Percentiles rank a stretch among this genome's conserved stretches.
phyloP scores from a whole-genome alignment of 2,888 invertebrate genomes.

The Agrilus cyanescens region DNA sequence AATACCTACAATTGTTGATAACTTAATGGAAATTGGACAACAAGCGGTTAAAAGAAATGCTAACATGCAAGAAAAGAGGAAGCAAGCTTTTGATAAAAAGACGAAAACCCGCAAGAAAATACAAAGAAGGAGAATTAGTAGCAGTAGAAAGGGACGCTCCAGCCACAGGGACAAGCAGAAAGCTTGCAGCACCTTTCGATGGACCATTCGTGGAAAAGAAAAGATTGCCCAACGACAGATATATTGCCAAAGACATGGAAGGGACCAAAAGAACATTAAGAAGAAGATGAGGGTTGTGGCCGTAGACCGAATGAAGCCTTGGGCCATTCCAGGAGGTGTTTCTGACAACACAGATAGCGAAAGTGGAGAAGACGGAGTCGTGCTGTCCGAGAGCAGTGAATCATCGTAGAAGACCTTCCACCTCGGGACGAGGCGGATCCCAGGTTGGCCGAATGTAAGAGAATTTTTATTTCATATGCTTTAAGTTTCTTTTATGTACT shows the following conservation, averaged over 20 bases:
- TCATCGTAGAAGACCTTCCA: neutral
- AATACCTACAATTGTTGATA: neutral
- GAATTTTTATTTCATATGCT: no score
- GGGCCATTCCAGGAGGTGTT: neutral
- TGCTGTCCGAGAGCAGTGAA: neutral
- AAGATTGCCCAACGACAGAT: neutral
- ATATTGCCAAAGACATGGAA: neutral
- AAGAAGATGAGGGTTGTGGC: neutral
- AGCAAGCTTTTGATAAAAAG: neutral
- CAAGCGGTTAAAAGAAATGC: no score
- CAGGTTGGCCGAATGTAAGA: constrained; percentile 6
- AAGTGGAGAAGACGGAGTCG: no score
- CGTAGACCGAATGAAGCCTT: neutral
- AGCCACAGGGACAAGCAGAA: no score
- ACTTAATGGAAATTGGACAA: neutral
- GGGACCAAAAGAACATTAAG: neutral
- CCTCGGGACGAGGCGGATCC: neutral
- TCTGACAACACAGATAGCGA: neutral
- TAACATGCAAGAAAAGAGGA: neutral
- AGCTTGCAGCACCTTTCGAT: no score
- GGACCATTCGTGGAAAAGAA: neutral
- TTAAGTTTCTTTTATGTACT: no score
- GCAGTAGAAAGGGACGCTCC: no score
- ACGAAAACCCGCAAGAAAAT: neutral
- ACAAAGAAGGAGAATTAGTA: neutral